Conservation (phyloP, 2,113 vertebrate genomes). For the Elephas maximus region DNA sequence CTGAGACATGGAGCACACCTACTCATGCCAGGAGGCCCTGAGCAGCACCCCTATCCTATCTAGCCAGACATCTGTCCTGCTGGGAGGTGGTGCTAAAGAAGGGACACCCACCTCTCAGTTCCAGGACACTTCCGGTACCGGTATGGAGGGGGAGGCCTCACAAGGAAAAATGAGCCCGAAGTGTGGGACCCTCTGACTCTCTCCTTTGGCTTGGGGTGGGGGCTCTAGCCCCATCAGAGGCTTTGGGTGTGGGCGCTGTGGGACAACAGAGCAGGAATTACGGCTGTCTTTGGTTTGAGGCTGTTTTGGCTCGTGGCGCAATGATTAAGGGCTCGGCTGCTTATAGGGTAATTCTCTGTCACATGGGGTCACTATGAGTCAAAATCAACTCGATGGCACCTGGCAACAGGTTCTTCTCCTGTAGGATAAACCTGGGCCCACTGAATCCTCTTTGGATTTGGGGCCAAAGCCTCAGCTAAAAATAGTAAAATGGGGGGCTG, state of each 20-base stretch:
- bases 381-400: no score
- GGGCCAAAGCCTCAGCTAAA: background rate
- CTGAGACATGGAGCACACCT: fast-evolving
- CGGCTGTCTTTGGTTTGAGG: background rate
- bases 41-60: background rate
- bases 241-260: background rate
- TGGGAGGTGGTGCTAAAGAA: no score
- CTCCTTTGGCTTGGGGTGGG: background rate
- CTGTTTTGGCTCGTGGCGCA: no score
- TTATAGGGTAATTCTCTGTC: no score
- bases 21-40: background rate
- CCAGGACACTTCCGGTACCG: fast-evolving
- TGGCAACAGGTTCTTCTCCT: background rate
- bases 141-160: fast-evolving
- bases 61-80: background rate
- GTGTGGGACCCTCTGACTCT: background rate
- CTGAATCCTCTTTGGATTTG: background rate
- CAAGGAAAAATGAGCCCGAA: fast-evolving
- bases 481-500: background rate
- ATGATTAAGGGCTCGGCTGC: no score
- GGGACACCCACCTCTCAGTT: fast-evolving
- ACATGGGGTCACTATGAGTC: no score
- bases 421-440: background rate
- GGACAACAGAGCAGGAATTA: background rate
- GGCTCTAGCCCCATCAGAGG: background rate